Evolutionary conservation across 2,888 invertebrate genomes (phyloP).

Genomic region (Drosophila eohydei): DNA sequence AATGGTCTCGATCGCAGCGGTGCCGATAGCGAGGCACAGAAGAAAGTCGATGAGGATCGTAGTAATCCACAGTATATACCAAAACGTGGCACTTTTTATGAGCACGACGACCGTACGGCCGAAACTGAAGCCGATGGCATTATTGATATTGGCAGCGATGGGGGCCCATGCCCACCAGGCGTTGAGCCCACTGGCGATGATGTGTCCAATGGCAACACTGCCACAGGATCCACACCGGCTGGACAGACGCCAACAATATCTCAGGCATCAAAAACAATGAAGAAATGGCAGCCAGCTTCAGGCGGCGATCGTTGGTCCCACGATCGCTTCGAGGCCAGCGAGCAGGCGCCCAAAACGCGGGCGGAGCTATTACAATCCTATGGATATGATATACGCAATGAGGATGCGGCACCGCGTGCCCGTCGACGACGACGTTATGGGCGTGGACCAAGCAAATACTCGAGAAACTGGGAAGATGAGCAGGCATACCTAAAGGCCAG

Average conservation of each 20-base stretch:
- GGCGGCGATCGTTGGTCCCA: conserved; percentile 91
- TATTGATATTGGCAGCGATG: conserved; percentile 48
- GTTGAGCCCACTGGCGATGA: conserved; percentile 44
- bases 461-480: conserved; percentile 96
- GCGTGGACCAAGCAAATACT: conserved; percentile 96
- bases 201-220: conserved; percentile 59
- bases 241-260: conserved; percentile 81
- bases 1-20: conserved; percentile 86
- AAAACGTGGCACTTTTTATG: conserved; percentile 97
- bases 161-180: conserved; percentile 28
- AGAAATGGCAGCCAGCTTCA: conserved; percentile 85
- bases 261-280: conserved; percentile 84
- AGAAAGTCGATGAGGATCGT: conserved; percentile 95
- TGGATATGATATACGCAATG: conserved; percentile 95
- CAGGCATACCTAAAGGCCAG: conserved; percentile 91
- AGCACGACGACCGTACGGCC: conserved; percentile 96
- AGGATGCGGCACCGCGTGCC: conserved; percentile 95
- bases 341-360: conserved; percentile 87
- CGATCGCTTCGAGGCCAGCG: conserved; percentile 87
- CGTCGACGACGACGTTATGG: conserved; percentile 94
- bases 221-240: conserved; percentile 83
- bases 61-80: conserved; percentile 99
- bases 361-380: conserved; percentile 71
- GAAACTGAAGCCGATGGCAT: conserved; percentile 86
- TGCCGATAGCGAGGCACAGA: conserved; percentile 87